Evolutionary conservation across 2,113 vertebrate genomes (phyloP).

Genomic region (Pluvialis apricaria): DNA sequence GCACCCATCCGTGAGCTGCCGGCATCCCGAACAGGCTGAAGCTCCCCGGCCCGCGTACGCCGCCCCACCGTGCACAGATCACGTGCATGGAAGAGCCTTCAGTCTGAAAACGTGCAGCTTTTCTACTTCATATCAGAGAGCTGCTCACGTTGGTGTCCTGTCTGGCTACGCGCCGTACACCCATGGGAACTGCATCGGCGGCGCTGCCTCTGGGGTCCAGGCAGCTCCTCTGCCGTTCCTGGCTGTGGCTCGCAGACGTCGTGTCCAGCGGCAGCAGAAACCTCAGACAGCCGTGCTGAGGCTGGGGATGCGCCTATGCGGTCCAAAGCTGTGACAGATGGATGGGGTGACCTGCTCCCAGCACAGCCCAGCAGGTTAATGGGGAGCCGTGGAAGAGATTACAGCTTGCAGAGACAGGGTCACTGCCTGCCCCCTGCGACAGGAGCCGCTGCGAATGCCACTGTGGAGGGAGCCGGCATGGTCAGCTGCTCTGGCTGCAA

Average conservation of each 20-base stretch:
- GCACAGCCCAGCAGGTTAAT: neutral
- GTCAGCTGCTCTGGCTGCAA: neutral
- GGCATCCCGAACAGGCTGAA: neutral
- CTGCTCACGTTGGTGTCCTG: rapidly evolving
- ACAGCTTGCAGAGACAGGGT: neutral
- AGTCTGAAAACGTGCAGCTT: neutral
- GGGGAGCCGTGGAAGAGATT: neutral
- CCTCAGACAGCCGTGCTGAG: neutral
- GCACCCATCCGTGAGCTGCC: rapidly evolving
- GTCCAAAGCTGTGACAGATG: neutral
- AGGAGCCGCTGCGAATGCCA: neutral
- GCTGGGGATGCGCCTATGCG: neutral
- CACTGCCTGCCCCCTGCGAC: neutral
- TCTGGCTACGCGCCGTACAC: neutral
- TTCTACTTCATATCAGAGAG: rapidly evolving
- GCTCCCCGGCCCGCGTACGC: rapidly evolving
- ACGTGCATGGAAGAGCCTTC: rapidly evolving
- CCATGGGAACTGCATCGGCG: rapidly evolving
- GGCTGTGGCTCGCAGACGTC: neutral
- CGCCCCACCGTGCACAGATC: rapidly evolving
- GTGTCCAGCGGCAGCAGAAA: neutral
- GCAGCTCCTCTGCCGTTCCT: neutral
- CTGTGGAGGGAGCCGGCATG: neutral
- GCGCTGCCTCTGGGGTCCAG: neutral
- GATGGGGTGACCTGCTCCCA: neutral